Base-by-base conservation (phyloP, 2,888 invertebrate species). In the Diaprepes abbreviatus region DNA sequence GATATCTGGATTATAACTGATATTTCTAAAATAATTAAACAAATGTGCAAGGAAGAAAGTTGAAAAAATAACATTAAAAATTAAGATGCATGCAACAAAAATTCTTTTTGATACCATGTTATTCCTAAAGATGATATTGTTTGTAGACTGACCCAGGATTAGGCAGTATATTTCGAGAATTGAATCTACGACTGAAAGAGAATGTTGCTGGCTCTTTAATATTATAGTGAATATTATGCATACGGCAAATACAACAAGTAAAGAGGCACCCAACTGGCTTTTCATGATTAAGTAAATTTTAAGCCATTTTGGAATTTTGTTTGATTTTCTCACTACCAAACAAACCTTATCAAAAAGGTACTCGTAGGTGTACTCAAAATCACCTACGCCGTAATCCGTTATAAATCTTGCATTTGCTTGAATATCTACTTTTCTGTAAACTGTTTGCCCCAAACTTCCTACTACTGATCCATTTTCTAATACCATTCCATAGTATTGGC, bases 351-450 rank as follows among this genome's bases (percentile, higher is more conserved):
- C 86, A 66, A 76, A 81, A 14, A 75, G 78, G 9, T 83, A 78
- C 3, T 83, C 79, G 6, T 70, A 66, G 0, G 85, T 82, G 71
- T 82, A 85, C 62, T 84, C 85, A 9, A 85, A 79, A 1, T 78
- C 74, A 1, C 78, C 68, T 2, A 79, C 78, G 5, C 77, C 76
- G 66, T 85, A 85, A 10, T 79, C 73, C 33, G 80, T 80, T 14
- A 84, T 65, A 74, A 85, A 86, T 63, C 85, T 78, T 1, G 82
- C 81, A 66, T 86, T 86, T 19, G 81, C 81, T n/a, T 84, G 80
- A 9, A 85, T 76, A 52, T 85, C 83, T 1, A 81, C 79, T 66
- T 75, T 74, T 31, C 80, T 74, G 36, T 81, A 77, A 2, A 83
- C 77, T 0, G 85, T 76, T 54, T 84, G 82, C 5, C 82, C 84